Base-by-base conservation (phyloP, 2,797 vertebrate genomes). In the Myotis vivesi region DNA sequence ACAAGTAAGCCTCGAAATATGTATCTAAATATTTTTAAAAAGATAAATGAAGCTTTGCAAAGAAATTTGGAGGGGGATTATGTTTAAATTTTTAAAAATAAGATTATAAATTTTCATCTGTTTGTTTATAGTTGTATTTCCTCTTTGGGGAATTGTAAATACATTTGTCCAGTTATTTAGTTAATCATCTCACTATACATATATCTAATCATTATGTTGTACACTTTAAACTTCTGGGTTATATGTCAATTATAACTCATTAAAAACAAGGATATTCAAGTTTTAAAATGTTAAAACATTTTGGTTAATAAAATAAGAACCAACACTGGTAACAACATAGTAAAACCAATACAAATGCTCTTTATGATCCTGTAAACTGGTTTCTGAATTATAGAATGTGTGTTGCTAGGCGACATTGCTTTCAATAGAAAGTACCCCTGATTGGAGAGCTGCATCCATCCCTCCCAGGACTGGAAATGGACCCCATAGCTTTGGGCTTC, bases 11-110 rank as follows among this genome's bases (percentile, higher is more conserved):
- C 9, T 22, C 4, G 0, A 77, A 71, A 72, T 91, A 36, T 59
- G 53, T 51, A 89, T 16, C n/a, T 64, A 88, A 62, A 49, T 68
- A n/a, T 28, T 95, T 91, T 83, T 85, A 2, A 83, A 92, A 92
- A 79, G 69, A 66, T 36, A 80, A 96, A 85, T 15, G 28, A 81
- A 87, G 36, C 28, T 62, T 81, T 89, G 44, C 6, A 95, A 66
- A 83, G 80, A 85, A 59, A 89, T n/a, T 10, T n/a, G 8, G n/a
- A 77, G 25, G 38, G 51, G 1, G 93, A 92, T 12, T 25, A 55
- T 62, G 5, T 59, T 57, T 72, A 75, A 53, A 55, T 41, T 41
- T 83, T 77, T 80, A n/a, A 5, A 5, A 79, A 79, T 36, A 53
- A 79, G 51, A 77, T 49, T 71, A 62, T 73, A 91, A 12, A n/a